Evolutionary conservation across 2,888 invertebrate genomes (phyloP).

Genomic region (Ligdia adustata): DNA sequence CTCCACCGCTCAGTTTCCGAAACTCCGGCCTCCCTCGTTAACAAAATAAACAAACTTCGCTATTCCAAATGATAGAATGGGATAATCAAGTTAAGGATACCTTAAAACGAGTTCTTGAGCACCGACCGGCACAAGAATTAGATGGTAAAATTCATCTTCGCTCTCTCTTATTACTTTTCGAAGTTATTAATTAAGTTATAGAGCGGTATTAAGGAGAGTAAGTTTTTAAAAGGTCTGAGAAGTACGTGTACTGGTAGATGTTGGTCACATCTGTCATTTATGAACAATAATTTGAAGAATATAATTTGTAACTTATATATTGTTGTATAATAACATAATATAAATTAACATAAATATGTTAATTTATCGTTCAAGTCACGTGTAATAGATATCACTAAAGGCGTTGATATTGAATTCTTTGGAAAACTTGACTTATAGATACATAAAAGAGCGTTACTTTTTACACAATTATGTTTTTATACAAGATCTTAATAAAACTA

Average conservation of each 20-base stretch:
- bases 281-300: too few species aligned
- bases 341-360: too few species aligned
- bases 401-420: too few species aligned
- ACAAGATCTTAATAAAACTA: too few species aligned
- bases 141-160: constrained; percentile 29
- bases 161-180: constrained; percentile 26
- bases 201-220: constrained; percentile 18
- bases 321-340: too few species aligned
- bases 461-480: too few species aligned
- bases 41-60: constrained; percentile 34
- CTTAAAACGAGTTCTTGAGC: constrained; percentile 26
- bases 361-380: too few species aligned
- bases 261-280: too few species aligned
- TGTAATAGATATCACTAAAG: too few species aligned
- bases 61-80: constrained; percentile 34
- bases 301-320: too few species aligned
- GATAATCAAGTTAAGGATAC: constrained; percentile 35
- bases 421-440: too few species aligned
- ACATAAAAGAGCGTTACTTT: too few species aligned
- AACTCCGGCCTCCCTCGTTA: constrained; percentile 28
- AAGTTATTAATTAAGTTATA: constrained; percentile 28
- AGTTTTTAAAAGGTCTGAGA: constrained; percentile 14
- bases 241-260: constrained; percentile 1
- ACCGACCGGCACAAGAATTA: constrained; percentile 14
- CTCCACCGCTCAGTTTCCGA: constrained; percentile 26